Evolutionary conservation across 2,113 vertebrate genomes (phyloP).

Genomic region (Pavo muticus): DNA sequence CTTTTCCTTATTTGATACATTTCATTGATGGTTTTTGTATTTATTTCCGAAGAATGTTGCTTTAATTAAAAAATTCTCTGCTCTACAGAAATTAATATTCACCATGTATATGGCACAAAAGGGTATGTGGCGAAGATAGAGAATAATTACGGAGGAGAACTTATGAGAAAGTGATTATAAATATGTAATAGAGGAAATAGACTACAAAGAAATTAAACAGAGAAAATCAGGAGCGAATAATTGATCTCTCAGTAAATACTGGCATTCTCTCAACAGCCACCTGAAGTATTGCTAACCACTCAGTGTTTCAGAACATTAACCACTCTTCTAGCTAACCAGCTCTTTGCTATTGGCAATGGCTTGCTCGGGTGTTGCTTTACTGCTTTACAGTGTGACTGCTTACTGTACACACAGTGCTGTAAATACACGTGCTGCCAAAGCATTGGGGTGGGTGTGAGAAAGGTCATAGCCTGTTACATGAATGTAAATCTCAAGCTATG

Average conservation of each 20-base stretch:
- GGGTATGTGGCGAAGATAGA: not conserved
- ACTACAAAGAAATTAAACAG: constrained; percentile 51
- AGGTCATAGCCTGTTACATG: not conserved
- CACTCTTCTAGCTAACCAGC: constrained; percentile 3
- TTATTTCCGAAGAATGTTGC: constrained; percentile 35
- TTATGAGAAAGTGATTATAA: constrained; percentile 39
- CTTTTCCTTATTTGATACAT: constrained; percentile 39
- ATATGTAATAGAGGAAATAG: constrained; percentile 50
- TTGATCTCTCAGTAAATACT: constrained; percentile 45
- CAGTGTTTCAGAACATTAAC: constrained; percentile 35
- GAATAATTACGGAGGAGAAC: constrained; percentile 61
- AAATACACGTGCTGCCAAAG: not conserved
- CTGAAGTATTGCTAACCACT: constrained; percentile 36
- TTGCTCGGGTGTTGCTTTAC: not conserved
- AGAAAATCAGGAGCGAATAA: constrained; percentile 62
- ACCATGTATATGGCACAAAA: constrained; percentile 48
- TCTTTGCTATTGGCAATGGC: not conserved
- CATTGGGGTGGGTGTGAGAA: not conserved
- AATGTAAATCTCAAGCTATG: not conserved
- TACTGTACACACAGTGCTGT: not conserved
- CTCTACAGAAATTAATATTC: constrained; percentile 42
- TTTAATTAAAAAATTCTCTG: constrained; percentile 48
- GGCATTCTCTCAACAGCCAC: constrained; percentile 35
- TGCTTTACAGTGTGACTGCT: not conserved
- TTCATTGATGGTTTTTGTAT: constrained; percentile 51